Percentiles rank a stretch among this genome's conserved stretches.
Evolutionary conservation across 1,140 invertebrate genomes (phyloP).

Genomic region (Anthonomus grandis): DNA sequence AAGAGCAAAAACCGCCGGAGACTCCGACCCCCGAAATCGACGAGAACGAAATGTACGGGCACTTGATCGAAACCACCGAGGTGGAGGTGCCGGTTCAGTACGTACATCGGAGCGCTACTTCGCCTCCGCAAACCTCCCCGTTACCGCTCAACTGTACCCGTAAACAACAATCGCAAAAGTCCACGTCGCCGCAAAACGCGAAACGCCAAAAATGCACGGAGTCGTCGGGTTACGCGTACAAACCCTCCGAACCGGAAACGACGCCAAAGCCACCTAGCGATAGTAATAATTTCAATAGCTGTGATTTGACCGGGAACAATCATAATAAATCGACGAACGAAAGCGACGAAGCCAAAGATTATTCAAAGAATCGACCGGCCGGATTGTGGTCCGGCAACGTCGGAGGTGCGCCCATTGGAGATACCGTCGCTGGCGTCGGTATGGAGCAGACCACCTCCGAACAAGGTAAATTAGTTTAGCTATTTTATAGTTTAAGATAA

Average conservation of each 20-base stretch:
- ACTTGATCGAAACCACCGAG: constrained; percentile 31
- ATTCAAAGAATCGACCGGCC: constrained; percentile 13
- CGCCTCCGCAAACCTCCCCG: constrained; percentile 20
- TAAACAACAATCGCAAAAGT: constrained; percentile 22
- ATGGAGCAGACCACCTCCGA: constrained; percentile 11
- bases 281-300: constrained; percentile 19
- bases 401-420: background rate
- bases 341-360: constrained; percentile 26
- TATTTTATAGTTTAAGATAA: background rate
- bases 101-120: constrained; percentile 7
- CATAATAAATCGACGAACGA: no score
- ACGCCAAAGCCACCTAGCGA: constrained; percentile 16
- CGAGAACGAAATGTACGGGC: constrained; percentile 33
- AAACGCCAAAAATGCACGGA: constrained; percentile 18
- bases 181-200: background rate
- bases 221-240: constrained; percentile 5
- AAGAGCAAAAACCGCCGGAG: constrained; percentile 42
- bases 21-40: constrained; percentile 35
- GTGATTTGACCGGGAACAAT: constrained; percentile 24
- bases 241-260: constrained; percentile 2
- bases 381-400: constrained; percentile 11
- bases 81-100: constrained; percentile 27
- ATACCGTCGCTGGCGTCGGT: background rate
- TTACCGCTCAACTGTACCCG: constrained; percentile 19
- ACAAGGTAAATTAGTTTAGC: constrained; percentile 14